Conservation (phyloP, 2,113 vertebrate genomes). For the Equus przewalskii region DNA sequence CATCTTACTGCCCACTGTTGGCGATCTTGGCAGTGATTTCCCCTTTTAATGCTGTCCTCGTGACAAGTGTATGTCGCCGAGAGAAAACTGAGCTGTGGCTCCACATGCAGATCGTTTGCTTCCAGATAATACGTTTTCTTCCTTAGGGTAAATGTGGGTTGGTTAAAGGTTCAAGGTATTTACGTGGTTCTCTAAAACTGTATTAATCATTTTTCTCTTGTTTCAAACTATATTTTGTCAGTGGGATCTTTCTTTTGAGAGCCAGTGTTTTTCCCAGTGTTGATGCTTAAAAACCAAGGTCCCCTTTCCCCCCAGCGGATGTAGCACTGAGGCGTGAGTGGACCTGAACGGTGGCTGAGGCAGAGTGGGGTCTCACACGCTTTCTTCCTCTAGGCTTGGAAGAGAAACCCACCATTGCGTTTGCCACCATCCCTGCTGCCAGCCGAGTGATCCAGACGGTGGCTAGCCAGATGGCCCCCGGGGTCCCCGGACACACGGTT, state of each 20-base stretch:
- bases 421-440: conserved; percentile 89
- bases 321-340: background rate
- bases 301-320: fast-evolving
- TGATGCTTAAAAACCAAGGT: fast-evolving
- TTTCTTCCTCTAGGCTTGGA: conserved; percentile 86
- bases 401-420: conserved; percentile 90
- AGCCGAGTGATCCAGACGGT: conserved; percentile 96
- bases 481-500: conserved; percentile 91
- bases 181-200: background rate
- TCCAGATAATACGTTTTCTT: background rate
- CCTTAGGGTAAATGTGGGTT: background rate
- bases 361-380: background rate
- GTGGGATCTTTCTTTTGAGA: background rate
- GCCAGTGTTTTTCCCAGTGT: background rate
- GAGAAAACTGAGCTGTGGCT: too few species aligned
- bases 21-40: fast-evolving
- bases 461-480: conserved; percentile 90
- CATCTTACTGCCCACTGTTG: fast-evolving
- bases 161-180: background rate
- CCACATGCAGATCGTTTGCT: background rate
- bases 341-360: too few species aligned
- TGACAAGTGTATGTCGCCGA: fast-evolving
- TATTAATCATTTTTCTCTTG: background rate
- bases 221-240: background rate
- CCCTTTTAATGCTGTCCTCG: background rate